A percentile compares a stretch with the other conserved stretches of the same genome.
These are phyloP conservation scores for Hirtodrosophila duncani DNA, from an alignment of 2,888 invertebrate genomes.

Conservation along the genomic window DNA sequence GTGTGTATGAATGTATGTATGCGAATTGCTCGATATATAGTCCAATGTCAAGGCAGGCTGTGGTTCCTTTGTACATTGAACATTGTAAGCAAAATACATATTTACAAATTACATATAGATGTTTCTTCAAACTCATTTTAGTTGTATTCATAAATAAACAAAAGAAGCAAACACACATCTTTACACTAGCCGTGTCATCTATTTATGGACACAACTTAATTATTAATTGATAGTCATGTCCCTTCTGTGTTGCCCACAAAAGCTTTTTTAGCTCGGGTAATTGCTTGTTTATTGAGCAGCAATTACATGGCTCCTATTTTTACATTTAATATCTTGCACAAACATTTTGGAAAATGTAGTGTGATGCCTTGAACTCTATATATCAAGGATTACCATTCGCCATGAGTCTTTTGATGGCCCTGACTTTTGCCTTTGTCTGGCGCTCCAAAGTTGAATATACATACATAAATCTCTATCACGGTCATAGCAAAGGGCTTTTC, in stretches of 20 bases:
- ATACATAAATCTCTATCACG: conserved; percentile 38
- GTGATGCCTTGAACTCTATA: too few species aligned
- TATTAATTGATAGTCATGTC: conserved; percentile 11
- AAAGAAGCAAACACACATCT: too few species aligned
- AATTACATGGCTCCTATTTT: conserved; percentile 18
- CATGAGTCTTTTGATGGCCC: conserved; percentile 26
- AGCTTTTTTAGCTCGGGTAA: conserved; percentile 20
- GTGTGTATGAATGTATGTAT: not conserved
- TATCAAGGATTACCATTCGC: not conserved
- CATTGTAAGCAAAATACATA: too few species aligned
- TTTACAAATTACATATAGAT: too few species aligned
- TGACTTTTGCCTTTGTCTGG: conserved; percentile 21
- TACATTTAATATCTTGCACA: conserved; percentile 8
- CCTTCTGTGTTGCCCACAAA: not conserved
- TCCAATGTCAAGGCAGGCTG: conserved; percentile 46
- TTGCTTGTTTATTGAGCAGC: conserved; percentile 41
- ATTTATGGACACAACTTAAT: too few species aligned
- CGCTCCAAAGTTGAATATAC: conserved; percentile 4
- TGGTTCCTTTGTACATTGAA: not conserved
- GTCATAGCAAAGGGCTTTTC: conserved; percentile 20
- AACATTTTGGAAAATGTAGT: too few species aligned
- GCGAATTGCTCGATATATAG: conserved; percentile 23
- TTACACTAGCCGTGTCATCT: too few species aligned
- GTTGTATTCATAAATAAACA: too few species aligned
- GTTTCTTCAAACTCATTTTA: too few species aligned